phyloP scores from a whole-genome alignment of 1,140 invertebrate species.

The Goniozus legneri region DNA sequence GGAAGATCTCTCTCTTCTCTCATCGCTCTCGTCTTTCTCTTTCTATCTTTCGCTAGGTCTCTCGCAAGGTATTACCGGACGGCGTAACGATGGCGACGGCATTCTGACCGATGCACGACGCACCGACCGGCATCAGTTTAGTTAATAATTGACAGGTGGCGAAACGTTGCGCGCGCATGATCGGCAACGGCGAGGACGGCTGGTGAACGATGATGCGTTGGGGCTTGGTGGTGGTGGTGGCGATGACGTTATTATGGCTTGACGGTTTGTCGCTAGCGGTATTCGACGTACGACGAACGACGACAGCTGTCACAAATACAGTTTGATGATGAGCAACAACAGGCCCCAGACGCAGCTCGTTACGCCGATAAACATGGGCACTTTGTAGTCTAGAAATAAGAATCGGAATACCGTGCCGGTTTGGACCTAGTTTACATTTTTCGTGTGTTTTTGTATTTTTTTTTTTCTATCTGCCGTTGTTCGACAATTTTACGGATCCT shows the following conservation, averaged over 20 bases:
- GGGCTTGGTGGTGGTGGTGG: constrained; percentile 50
- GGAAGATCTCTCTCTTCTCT: too few relatives aligned
- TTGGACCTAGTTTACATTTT: too few relatives aligned
- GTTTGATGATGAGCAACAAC: constrained; percentile 66
- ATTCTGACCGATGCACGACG: constrained; percentile 47
- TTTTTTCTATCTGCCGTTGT: not conserved
- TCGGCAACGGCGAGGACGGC: constrained; percentile 50
- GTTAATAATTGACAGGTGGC: constrained; percentile 53
- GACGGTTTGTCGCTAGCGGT: constrained; percentile 37
- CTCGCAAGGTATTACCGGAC: constrained; percentile 43
- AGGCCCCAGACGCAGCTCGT: constrained; percentile 70
- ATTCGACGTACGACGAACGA: constrained; percentile 39
- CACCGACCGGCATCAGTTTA: constrained; percentile 48
- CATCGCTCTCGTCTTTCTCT: too few relatives aligned
- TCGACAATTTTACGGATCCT: not conserved
- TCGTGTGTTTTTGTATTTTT: not conserved
- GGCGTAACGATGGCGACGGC: constrained; percentile 41
- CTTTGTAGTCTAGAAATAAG: constrained; percentile 63
- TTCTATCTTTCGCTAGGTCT: too few relatives aligned
- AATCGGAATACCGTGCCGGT: constrained; percentile 56
- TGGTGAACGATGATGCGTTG: constrained; percentile 50
- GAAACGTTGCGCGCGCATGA: constrained; percentile 51
- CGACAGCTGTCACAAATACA: constrained; percentile 65
- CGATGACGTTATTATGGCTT: too few relatives aligned
- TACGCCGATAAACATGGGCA: constrained; percentile 68